Conservation (phyloP, 2,888 invertebrate genomes). For the Thumatha senex region DNA sequence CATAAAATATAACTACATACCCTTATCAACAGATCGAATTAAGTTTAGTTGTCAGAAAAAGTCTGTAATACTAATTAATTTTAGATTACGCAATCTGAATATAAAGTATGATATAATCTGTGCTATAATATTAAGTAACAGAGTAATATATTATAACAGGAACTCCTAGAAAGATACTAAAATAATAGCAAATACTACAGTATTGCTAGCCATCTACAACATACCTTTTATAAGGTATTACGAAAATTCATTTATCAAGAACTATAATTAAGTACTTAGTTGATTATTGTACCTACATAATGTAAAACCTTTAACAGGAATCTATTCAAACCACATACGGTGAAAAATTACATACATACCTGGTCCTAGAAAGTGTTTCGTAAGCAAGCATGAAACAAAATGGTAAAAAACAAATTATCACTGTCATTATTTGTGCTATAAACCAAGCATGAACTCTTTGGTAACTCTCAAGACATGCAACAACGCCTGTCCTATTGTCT, state of each 20-base stretch:
- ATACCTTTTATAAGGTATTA: conserved; percentile 28
- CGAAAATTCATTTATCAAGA: conserved; percentile 36
- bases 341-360: conserved; percentile 57
- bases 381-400: conserved; percentile 67
- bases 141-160: conserved; percentile 12
- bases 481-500: conserved; percentile 59
- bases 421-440: conserved; percentile 17
- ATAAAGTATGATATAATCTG: conserved; percentile 13
- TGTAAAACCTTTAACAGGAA: conserved; percentile 20
- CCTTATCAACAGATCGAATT: conserved; percentile 28
- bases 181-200: conserved; percentile 42
- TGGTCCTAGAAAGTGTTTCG: conserved; percentile 58
- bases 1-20: conserved; percentile 38
- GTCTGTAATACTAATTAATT: neutral
- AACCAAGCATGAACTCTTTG: conserved; percentile 28
- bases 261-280: conserved; percentile 40
- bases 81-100: conserved; percentile 25
- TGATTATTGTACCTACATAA: conserved; percentile 15
- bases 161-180: conserved; percentile 19
- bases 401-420: conserved; percentile 20
- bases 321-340: conserved; percentile 14
- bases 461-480: conserved; percentile 61
- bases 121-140: conserved; percentile 28
- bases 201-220: conserved; percentile 47
- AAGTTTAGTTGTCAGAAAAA: conserved; percentile 34